Evolutionary conservation across 2,113 vertebrate species (phyloP).

Genomic region (Dicerorhinus sumatrensis): DNA sequence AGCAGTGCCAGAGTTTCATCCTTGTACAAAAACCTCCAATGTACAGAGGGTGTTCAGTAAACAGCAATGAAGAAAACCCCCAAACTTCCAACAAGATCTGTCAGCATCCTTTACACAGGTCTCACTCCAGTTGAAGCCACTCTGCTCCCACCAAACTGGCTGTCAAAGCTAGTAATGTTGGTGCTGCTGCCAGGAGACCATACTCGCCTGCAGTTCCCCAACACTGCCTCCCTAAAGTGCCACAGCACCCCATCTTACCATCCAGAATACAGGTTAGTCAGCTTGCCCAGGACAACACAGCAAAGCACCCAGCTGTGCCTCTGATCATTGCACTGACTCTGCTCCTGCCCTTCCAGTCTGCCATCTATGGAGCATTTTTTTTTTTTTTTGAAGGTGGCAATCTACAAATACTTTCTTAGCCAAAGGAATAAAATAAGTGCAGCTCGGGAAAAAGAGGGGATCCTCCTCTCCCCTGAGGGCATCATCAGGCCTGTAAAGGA

Average conservation of each 20-base stretch:
- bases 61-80: not conserved
- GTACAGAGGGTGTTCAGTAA: not conserved
- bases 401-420: constrained; percentile 61
- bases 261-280: not conserved
- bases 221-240: not conserved
- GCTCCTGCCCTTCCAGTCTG: not conserved
- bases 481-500: not conserved
- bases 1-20: not conserved
- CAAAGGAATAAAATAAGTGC: constrained; percentile 25
- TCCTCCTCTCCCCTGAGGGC: not conserved
- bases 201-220: not conserved
- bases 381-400: not conserved
- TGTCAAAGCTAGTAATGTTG: not conserved
- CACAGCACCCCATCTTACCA: not conserved
- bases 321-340: not conserved
- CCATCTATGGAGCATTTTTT: too few species aligned
- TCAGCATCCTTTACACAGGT: not conserved
- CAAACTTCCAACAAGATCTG: not conserved
- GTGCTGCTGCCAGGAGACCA: too few species aligned
- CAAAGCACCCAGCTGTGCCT: not conserved
- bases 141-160: not conserved
- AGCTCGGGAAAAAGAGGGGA: not conserved
- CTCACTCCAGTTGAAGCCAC: not conserved
- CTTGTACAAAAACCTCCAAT: not conserved
- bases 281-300: not conserved